Conservation (phyloP, 2,888 invertebrate species). For the Tigriopus californicus region DNA sequence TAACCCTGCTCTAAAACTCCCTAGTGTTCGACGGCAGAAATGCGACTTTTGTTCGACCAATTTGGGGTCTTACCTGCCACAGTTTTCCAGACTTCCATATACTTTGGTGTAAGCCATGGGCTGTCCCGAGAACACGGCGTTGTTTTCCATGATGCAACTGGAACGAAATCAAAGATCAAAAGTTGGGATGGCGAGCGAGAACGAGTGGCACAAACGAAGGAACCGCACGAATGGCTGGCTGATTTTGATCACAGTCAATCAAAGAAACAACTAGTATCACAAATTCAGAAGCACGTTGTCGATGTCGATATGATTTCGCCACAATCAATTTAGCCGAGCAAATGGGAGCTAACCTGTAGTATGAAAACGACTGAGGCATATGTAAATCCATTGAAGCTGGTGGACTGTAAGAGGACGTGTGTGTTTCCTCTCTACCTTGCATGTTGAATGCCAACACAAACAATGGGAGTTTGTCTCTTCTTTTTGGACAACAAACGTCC, state of each 20-base stretch:
- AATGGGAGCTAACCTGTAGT: constrained; percentile 5
- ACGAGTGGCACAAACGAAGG: too few relatives aligned
- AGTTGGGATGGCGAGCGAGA: too few relatives aligned
- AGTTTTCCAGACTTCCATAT: constrained; percentile 6
- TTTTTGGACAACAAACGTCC: not conserved
- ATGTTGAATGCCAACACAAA: not conserved
- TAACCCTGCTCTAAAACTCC: too few relatives aligned
- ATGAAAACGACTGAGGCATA: constrained; percentile 11
- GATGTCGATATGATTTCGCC: too few relatives aligned
- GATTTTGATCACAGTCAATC: too few relatives aligned
- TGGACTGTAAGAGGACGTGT: not conserved
- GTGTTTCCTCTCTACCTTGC: constrained; percentile 8
- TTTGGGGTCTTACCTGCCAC: constrained; percentile 8
- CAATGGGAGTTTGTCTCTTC: not conserved
- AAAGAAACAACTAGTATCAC: too few relatives aligned
- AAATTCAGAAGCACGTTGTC: too few relatives aligned
- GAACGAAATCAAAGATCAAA: not conserved
- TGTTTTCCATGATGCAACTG: constrained; percentile 16
- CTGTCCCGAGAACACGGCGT: constrained; percentile 15
- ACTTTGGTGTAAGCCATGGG: constrained; percentile 8
- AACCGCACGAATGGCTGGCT: too few relatives aligned
- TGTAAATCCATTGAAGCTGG: constrained; percentile 10
- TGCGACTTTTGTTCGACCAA: too few relatives aligned
- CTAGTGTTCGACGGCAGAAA: too few relatives aligned
- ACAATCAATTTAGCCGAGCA: too few relatives aligned